Conservation (phyloP, 2,797 vertebrate genomes). For the Sardinella longiceps region DNA sequence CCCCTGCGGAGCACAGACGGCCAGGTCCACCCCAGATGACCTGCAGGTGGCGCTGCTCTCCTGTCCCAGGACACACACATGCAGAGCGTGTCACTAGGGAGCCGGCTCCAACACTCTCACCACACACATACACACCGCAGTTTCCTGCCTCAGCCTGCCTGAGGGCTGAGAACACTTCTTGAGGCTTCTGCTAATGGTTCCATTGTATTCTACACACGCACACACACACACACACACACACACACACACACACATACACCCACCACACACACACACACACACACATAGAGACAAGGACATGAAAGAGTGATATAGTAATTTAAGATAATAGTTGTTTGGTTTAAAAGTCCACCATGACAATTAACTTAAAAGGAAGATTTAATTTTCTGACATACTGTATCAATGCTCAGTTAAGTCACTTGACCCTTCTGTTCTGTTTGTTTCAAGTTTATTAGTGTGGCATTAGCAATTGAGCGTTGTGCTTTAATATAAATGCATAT, state of each 20-base stretch:
- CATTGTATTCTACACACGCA: background rate
- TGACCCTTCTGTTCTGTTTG: no score
- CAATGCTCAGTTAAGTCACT: no score
- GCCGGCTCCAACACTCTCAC: background rate
- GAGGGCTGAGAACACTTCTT: background rate
- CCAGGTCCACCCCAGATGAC: conserved; percentile 31
- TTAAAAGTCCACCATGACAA: no score
- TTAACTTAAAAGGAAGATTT: no score
- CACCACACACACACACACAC: no score
- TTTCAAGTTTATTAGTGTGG: no score
- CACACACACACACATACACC: no score
- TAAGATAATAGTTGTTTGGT: no score
- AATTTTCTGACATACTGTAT: no score
- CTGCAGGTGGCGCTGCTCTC: conserved; percentile 67
- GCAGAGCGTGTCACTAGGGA: background rate
- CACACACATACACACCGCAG: background rate
- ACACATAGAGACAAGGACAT: background rate
- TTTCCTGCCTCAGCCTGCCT: background rate
- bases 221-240: background rate
- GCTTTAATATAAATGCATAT: no score
- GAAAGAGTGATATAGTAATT: no score
- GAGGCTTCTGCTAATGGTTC: background rate
- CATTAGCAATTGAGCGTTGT: no score
- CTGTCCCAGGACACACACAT: conserved; percentile 6
- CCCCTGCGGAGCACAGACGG: conserved; percentile 18